Percentiles rank a stretch among this genome's conserved stretches.
Conservation (phyloP, 2,888 invertebrate genomes). For the Congeria kusceri region DNA sequence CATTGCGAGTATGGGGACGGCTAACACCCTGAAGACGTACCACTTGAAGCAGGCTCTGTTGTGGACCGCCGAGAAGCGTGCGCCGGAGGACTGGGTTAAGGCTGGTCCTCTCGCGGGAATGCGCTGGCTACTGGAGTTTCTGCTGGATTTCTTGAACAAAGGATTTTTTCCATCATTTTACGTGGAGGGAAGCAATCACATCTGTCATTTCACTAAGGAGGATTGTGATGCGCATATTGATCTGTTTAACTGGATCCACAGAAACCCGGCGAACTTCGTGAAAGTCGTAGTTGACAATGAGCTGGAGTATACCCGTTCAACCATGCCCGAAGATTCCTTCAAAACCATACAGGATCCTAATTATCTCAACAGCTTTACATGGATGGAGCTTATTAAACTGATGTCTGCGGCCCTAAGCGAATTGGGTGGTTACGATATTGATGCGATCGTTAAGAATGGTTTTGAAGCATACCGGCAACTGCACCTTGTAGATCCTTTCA, state of each 20-base stretch:
- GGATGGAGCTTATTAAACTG: not conserved
- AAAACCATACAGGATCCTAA: constrained; percentile 1
- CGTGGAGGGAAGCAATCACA: constrained; percentile 8
- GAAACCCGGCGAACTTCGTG: constrained; percentile 26
- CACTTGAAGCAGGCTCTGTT: constrained; percentile 41
- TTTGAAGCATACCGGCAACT: no score
- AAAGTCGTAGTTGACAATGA: constrained; percentile 16
- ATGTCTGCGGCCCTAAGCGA: no score
- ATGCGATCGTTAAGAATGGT: no score
- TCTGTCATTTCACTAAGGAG: constrained; percentile 3
- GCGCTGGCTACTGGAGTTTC: constrained; percentile 4
- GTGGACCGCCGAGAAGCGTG: constrained; percentile 30
- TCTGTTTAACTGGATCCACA: not conserved
- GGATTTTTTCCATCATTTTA: constrained; percentile 13
- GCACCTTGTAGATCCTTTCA: not conserved
- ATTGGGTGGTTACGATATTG: no score
- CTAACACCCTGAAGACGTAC: constrained; percentile 34
- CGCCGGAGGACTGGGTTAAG: constrained; percentile 5
- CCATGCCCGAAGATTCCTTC: constrained; percentile 17
- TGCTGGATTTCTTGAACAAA: not conserved
- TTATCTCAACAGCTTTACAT: not conserved
- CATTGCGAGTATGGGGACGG: not conserved
- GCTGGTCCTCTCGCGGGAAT: not conserved
- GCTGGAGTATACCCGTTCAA: constrained; percentile 7
- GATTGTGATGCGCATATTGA: not conserved